Evolutionary conservation across 2,888 invertebrate species (phyloP).

Genomic region (Synergus umbraculus): DNA sequence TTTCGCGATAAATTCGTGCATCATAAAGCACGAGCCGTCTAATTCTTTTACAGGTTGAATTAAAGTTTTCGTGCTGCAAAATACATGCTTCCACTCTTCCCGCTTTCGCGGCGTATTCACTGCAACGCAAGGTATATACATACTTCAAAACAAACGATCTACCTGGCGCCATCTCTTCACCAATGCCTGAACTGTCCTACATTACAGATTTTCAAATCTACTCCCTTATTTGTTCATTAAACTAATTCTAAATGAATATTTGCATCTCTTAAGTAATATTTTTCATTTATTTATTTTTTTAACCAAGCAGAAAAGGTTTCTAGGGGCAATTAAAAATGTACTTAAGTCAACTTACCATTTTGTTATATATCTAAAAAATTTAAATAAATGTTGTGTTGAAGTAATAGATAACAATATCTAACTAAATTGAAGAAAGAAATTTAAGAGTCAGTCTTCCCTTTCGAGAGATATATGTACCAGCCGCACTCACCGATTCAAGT

Average conservation of each 20-base stretch:
- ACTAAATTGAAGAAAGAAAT: too few relatives aligned
- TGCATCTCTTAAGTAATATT: too few relatives aligned
- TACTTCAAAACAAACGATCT: not conserved
- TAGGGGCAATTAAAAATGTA: too few relatives aligned
- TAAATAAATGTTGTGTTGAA: too few relatives aligned
- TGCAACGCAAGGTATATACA: not conserved
- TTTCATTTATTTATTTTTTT: too few relatives aligned
- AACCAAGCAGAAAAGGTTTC: too few relatives aligned
- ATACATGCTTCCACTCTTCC: not conserved
- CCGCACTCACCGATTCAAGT: too few relatives aligned
- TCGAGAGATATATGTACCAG: too few relatives aligned
- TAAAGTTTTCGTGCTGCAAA: constrained; percentile 27
- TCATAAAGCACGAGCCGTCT: not conserved
- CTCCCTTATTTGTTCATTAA: not conserved
- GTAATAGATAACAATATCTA: too few relatives aligned
- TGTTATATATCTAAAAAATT: too few relatives aligned
- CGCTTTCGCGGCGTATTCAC: constrained; percentile 20
- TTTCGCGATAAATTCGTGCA: constrained; percentile 27
- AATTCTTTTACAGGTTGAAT: not conserved
- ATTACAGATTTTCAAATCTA: not conserved
- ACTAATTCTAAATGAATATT: not conserved
- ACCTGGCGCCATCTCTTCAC: constrained; percentile 71
- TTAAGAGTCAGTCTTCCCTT: too few relatives aligned
- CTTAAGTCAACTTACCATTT: too few relatives aligned
- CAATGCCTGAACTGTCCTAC: constrained; percentile 50